Evolutionary conservation across 2,113 vertebrate genomes (phyloP), one percentile per base, ranked within the genome.

Genomic region (Caloenas nicobarica): DNA sequence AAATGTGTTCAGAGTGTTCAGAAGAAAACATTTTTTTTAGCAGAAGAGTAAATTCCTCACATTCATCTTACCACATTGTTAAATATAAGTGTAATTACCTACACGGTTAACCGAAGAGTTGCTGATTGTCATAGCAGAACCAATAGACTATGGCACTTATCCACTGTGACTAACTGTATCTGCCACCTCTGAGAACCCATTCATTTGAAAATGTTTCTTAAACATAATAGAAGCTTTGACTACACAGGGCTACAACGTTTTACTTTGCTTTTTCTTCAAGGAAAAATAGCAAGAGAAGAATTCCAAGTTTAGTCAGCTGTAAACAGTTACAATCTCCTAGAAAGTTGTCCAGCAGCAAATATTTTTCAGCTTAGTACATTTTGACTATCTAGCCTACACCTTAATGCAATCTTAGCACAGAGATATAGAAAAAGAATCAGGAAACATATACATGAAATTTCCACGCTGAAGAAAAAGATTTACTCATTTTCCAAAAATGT

Each of bases 51-150:
- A 71, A 80, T 48, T 93, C 48, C 42, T 86, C 48, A 31, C 24
- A 76, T 60, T 88, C 19, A 38, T 88, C 51, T 86, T 28, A 46
- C 12, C 31, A 8, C 62, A 86, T 48, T 90, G 40, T 90, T 94
- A 78, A 91, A 77, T 74, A 10, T 33, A 94, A 69, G 5, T 34
- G 51, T 70, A 86, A 86, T 88, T 88, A 62, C 23, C 34, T 51
- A 34, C n/a, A 36, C 22, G 29, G 54, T 80, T 93, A 95, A 89
- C 40, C 28, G 28, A 62, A 51, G 34, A 33, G 21, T 26, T 64
- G 25, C 38, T 88, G 85, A 90, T 91, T 88, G 85, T 71, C 68
- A 77, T 77, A 95, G 81, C 74, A 91, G 89, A 96, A 95, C 91
- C 64, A 83, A 90, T 81, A 80, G 54, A 56, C 26, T 56, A 5